phyloP scores from a whole-genome alignment of 1,140 invertebrate species.

The Drosophila insularis region DNA sequence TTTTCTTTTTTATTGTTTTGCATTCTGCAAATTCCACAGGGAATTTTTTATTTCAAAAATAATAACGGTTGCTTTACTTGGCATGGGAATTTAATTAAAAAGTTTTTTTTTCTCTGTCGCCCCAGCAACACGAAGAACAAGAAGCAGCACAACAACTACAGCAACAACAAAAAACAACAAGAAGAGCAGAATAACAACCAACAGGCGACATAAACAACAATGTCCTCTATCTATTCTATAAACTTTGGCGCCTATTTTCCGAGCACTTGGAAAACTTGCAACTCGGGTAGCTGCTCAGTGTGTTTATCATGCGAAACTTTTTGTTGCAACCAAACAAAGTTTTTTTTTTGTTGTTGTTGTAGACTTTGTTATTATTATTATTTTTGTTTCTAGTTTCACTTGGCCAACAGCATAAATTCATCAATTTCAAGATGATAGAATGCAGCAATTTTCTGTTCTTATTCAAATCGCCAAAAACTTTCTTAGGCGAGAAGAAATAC shows the following conservation, averaged over 20 bases:
- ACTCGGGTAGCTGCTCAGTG: not conserved
- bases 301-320: slow-evolving; percentile 29
- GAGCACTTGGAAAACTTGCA: slow-evolving; percentile 14
- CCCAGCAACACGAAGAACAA: slow-evolving; percentile 14
- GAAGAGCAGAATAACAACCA: not conserved
- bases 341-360: not conserved
- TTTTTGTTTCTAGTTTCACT: not conserved
- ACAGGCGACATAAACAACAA: slow-evolving; percentile 30
- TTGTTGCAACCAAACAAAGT: slow-evolving; percentile 10
- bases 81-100: slow-evolving; percentile 73
- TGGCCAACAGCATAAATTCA: not conserved
- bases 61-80: slow-evolving; percentile 45
- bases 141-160: too few relatives aligned
- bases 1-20: slow-evolving; percentile 22
- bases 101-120: slow-evolving; percentile 54
- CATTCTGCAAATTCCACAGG: slow-evolving; percentile 4
- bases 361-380: not conserved
- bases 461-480: not conserved
- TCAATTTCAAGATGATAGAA: not conserved
- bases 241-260: slow-evolving; percentile 47
- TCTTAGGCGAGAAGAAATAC: not conserved
- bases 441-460: not conserved
- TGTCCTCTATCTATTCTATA: slow-evolving; percentile 17
- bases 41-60: slow-evolving; percentile 12
- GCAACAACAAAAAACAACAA: too few relatives aligned